Evolutionary conservation across 2,113 vertebrate species (phyloP), one percentile per base, ranked within the genome.

Genomic region (Rhadina sibilatrix): DNA sequence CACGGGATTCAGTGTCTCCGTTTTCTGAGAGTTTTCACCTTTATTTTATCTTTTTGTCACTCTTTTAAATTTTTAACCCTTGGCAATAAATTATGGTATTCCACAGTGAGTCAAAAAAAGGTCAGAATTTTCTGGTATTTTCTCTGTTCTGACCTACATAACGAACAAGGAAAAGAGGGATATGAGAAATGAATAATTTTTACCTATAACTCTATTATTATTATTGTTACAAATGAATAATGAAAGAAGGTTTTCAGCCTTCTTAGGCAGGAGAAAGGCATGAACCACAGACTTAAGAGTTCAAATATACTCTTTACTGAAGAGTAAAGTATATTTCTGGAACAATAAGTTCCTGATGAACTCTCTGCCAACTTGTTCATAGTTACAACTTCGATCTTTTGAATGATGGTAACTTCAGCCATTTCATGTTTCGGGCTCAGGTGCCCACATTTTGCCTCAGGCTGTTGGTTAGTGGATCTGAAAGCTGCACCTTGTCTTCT

Each of bases 101-200:
- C 15, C 8, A 6, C 7, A 7, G 28, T 4, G 15, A 53, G 38
- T n/a, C 0, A 6, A 20, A 27, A 69, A 21, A 66, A 23, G 28
- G 0, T 10, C 16, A 35, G 31, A 76, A 60, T 13, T 83, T 65
- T 15, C 2, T 30, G 12, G 4, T 53, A 12, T 65, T 74, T 94
- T 53, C 17, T 74, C 23, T 53, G 3, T 33, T 78, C 17, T 20
- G 18, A 27, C 14, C 8, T 35, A 37, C 12, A 22, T 10, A 76
- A 52, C 0, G 1, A 69, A 70, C 33, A 89, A n/a, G 2, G 1
- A 33, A 54, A 79, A 68, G 38, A 5, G 2, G 2, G 2, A 11
- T 5, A n/a, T 35, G 1, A 64, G 17, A 64, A 54, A 3, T 31
- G 31, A 49, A 22, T 24, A 0, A 46, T 76, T 78, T 68, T 5